Evolutionary conservation across 2,888 invertebrate genomes (phyloP).

Genomic region (Aproaerema taeniolella): DNA sequence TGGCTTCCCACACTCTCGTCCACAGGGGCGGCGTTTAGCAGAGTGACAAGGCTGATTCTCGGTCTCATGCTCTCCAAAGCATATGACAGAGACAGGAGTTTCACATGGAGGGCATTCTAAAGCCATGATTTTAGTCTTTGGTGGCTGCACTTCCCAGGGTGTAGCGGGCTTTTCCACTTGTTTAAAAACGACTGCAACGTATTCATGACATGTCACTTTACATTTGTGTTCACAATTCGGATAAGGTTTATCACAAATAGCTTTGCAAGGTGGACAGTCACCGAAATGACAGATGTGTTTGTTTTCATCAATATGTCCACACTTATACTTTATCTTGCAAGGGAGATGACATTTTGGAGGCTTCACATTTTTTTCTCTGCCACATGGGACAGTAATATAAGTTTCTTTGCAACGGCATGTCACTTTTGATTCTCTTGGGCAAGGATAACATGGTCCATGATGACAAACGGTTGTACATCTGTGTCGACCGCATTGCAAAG

Average conservation of each 20-base stretch:
- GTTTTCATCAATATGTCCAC: conserved; percentile 87
- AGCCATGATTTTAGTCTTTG: conserved; percentile 65
- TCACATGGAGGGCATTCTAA: conserved; percentile 85
- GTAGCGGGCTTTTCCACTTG: conserved; percentile 78
- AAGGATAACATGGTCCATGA: conserved; percentile 90
- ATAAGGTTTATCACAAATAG: conserved; percentile 81
- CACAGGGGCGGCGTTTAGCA: conserved; percentile 86
- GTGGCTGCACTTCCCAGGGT: conserved; percentile 80
- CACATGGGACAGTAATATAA: conserved; percentile 89
- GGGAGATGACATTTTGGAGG: conserved; percentile 86
- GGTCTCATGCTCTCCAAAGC: conserved; percentile 85
- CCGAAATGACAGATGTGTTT: conserved; percentile 90
- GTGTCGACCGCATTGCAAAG: conserved; percentile 90
- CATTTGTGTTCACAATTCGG: conserved; percentile 83
- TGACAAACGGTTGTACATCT: conserved; percentile 90
- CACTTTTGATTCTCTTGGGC: conserved; percentile 82
- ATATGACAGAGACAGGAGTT: conserved; percentile 82
- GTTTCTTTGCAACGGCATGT: conserved; percentile 91
- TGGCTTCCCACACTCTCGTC: conserved; percentile 83
- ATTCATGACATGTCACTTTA: conserved; percentile 84
- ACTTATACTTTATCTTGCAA: conserved; percentile 89
- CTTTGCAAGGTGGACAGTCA: conserved; percentile 88
- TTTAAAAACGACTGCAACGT: conserved; percentile 80
- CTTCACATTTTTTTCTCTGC: conserved; percentile 84
- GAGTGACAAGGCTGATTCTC: conserved; percentile 82